phyloP scores from a whole-genome alignment of 2,113 vertebrate species.

The Lophius piscatorius region DNA sequence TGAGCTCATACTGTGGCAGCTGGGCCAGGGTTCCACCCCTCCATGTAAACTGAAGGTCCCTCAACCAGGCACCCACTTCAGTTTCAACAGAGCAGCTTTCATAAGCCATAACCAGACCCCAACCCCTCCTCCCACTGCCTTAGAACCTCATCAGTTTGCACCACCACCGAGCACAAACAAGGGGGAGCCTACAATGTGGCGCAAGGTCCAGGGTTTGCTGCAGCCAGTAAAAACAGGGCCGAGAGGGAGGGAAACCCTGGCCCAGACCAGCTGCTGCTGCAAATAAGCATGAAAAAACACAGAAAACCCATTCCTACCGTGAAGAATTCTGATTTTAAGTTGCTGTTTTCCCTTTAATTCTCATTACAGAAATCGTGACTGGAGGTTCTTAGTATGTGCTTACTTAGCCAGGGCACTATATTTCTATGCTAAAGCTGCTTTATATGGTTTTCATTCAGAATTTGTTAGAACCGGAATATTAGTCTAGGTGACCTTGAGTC shows the following conservation, averaged over 20 bases:
- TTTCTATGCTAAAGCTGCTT: too few species aligned
- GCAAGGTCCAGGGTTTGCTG: conserved; percentile 53
- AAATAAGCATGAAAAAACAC: conserved; percentile 66
- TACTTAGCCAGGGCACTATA: too few species aligned
- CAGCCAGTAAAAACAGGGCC: conserved; percentile 69
- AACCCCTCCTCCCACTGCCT: conserved; percentile 26
- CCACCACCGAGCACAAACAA: conserved; percentile 69
- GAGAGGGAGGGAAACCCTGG: conserved; percentile 73
- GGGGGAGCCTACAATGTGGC: conserved; percentile 62
- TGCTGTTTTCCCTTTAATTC: conserved; percentile 53
- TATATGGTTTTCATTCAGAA: too few species aligned
- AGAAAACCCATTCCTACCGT: conserved; percentile 54
- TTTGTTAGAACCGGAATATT: too few species aligned
- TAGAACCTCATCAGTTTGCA: conserved; percentile 62
- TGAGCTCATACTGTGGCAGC: conserved; percentile 60
- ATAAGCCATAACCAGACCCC: conserved; percentile 63
- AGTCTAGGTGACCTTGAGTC: neutral
- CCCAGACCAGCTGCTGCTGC: conserved; percentile 71
- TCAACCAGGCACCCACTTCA: conserved; percentile 70
- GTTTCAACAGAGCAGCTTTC: conserved; percentile 78
- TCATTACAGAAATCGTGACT: conserved; percentile 35
- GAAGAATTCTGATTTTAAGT: conserved; percentile 66
- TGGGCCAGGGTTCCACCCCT: conserved; percentile 57
- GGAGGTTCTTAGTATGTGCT: too few species aligned
- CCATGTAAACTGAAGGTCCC: conserved; percentile 58